Conservation (phyloP, 2,113 vertebrate species). For the Sarotherodon lohbergeri region DNA sequence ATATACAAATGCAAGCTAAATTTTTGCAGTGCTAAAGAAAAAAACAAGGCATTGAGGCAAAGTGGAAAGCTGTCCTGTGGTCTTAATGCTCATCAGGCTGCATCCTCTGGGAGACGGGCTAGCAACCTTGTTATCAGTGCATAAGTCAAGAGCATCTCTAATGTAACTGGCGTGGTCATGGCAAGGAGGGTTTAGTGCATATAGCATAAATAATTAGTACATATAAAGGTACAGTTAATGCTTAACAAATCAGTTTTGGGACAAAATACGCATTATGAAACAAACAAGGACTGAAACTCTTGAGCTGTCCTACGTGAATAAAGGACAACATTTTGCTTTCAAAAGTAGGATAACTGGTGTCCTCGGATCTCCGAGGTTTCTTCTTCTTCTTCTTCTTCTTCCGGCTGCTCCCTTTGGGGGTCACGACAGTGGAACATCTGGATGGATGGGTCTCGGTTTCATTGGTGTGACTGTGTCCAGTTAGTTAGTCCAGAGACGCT, state of each 20-base stretch:
- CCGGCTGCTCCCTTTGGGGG: not conserved
- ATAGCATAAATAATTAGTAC: not conserved
- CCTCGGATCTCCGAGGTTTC: not conserved
- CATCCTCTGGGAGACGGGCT: not conserved
- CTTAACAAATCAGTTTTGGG: not conserved
- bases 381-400: not conserved
- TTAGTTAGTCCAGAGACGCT: not conserved
- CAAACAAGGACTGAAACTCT: not conserved
- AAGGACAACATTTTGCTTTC: not conserved
- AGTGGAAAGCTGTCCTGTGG: not conserved
- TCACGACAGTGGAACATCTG: not conserved
- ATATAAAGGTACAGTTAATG: not conserved
- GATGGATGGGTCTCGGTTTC: not conserved
- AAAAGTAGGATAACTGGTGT: not conserved
- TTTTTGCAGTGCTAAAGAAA: not conserved
- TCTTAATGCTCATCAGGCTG: not conserved
- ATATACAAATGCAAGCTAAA: not conserved
- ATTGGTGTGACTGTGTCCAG: not conserved
- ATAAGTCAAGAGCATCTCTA: not conserved
- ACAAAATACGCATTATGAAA: not conserved
- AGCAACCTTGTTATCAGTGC: not conserved
- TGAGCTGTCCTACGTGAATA: not conserved
- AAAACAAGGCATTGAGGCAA: not conserved
- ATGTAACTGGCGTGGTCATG: not conserved
- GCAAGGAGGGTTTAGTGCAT: not conserved